Conservation (phyloP, 1,140 invertebrate species). For the Gryon sp. region DNA sequence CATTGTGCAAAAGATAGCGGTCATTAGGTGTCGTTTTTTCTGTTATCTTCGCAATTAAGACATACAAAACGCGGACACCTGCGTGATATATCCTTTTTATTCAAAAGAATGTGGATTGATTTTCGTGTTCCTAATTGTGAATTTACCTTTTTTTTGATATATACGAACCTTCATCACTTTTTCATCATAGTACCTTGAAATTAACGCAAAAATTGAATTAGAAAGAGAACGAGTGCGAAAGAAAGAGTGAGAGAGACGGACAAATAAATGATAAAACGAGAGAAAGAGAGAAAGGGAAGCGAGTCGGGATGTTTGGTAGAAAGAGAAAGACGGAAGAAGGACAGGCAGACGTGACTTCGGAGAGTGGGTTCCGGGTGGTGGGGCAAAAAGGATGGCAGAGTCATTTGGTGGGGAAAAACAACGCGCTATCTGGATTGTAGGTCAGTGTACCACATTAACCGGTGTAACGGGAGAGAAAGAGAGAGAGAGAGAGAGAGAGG, state of each 20-base stretch:
- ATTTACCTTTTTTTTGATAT: no score
- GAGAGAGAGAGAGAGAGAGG: no score
- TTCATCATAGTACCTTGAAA: background rate
- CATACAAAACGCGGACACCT: conserved; percentile 7
- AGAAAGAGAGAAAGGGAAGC: conserved; percentile 39
- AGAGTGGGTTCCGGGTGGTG: conserved; percentile 22
- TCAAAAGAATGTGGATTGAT: no score
- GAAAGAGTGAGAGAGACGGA: conserved; percentile 52
- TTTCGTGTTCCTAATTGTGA: no score
- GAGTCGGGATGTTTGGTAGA: conserved; percentile 17
- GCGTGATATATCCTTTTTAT: conserved; percentile 9
- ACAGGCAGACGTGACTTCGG: conserved; percentile 16
- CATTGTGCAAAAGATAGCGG: conserved; percentile 10
- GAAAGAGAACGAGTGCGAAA: conserved; percentile 52
- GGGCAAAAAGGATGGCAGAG: conserved; percentile 66
- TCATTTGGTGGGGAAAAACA: conserved; percentile 58
- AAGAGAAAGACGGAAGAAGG: conserved; percentile 36
- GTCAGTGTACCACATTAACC: conserved; percentile 80
- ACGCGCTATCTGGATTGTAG: conserved; percentile 73
- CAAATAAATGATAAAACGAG: conserved; percentile 17
- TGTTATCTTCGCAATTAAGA: conserved; percentile 8
- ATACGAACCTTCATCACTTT: no score
- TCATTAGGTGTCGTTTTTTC: conserved; percentile 30
- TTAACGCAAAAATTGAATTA: conserved; percentile 35
- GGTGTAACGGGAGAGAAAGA: conserved; percentile 70